phyloP scores from a whole-genome alignment of 2,888 invertebrate genomes.

The Entomobrya proxima region DNA sequence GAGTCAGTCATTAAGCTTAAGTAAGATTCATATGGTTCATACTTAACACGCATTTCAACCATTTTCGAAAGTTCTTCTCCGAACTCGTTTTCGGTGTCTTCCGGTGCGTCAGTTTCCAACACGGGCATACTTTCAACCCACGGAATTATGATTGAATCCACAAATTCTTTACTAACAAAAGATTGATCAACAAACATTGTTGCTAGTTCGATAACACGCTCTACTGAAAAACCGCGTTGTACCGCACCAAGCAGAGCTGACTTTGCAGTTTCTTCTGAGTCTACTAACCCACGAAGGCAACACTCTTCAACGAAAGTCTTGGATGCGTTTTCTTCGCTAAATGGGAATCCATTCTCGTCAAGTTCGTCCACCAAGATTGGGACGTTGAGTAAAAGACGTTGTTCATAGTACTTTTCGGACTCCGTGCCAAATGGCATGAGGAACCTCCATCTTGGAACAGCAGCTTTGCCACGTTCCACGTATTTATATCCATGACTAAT shows the following conservation, averaged over 20 bases:
- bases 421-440: neutral
- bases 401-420: too few relatives aligned
- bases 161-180: constrained; percentile 6
- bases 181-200: neutral
- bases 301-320: too few relatives aligned
- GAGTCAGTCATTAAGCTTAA: neutral
- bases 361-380: neutral
- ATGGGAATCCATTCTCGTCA: too few relatives aligned
- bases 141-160: constrained; percentile 18
- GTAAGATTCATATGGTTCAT: neutral
- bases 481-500: too few relatives aligned
- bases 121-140: constrained; percentile 8
- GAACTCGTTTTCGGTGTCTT: too few relatives aligned
- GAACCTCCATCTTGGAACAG: constrained; percentile 19
- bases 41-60: neutral
- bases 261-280: constrained; percentile 31
- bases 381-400: constrained; percentile 12
- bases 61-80: constrained; percentile 6
- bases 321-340: too few relatives aligned
- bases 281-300: too few relatives aligned
- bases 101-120: neutral
- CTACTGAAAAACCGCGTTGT: constrained; percentile 11
- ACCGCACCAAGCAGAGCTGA: neutral
- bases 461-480: too few relatives aligned
- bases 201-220: neutral